Evolutionary conservation across 2,113 vertebrate genomes (phyloP).

Genomic region (Rafetus swinhoei): DNA sequence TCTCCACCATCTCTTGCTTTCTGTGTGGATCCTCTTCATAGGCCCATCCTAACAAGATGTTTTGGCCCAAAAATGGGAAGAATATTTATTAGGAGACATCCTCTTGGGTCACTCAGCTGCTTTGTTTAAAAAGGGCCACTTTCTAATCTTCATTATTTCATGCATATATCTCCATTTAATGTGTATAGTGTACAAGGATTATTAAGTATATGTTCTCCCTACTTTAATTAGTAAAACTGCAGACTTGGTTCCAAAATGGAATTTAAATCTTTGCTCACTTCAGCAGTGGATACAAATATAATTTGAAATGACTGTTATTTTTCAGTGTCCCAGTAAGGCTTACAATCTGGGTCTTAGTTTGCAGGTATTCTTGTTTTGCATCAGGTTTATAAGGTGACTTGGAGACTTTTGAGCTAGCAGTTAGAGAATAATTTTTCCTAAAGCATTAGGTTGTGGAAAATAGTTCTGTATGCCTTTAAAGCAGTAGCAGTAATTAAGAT

Average conservation of each 20-base stretch:
- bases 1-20: neutral
- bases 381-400: conserved; percentile 22
- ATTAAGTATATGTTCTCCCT: neutral
- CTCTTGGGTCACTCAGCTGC: neutral
- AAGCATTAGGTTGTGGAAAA: conserved; percentile 8
- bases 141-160: neutral
- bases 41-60: neutral
- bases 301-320: conserved; percentile 4
- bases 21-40: conserved; percentile 1
- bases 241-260: neutral
- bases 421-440: conserved; percentile 37
- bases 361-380: conserved; percentile 8
- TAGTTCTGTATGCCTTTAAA: conserved; percentile 34
- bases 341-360: conserved; percentile 35
- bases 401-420: conserved; percentile 37
- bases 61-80: neutral
- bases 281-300: neutral
- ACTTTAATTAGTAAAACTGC: neutral
- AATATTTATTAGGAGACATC: neutral
- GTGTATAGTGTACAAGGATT: neutral
- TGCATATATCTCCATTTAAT: neutral
- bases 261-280: neutral
- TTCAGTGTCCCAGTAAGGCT: neutral
- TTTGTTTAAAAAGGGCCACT: neutral
- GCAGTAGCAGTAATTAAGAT: conserved; percentile 25